Percentiles rank a stretch among this genome's conserved stretches.
phyloP scores from a whole-genome alignment of 2,888 invertebrate species.

The Falcaria lacertinaria region DNA sequence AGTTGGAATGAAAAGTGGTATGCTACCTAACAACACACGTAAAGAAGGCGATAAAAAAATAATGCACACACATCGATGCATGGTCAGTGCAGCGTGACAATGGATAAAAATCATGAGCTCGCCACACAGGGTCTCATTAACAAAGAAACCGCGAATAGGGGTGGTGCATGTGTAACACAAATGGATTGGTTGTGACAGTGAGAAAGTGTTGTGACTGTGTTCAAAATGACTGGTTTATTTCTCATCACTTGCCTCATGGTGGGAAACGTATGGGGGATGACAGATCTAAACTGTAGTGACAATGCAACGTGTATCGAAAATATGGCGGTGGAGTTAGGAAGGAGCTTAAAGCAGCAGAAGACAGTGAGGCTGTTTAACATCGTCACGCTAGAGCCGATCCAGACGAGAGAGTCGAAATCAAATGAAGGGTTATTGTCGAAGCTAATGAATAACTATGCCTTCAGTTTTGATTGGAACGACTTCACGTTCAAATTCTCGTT shows the following conservation, averaged over 20 bases:
- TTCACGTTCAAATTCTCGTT: slow-evolving; percentile 73
- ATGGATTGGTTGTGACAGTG: slow-evolving; percentile 71
- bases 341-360: slow-evolving; percentile 73
- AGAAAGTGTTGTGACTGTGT: slow-evolving; percentile 44
- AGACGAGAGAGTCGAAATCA: slow-evolving; percentile 55
- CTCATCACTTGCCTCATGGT: slow-evolving; percentile 54
- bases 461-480: slow-evolving; percentile 77
- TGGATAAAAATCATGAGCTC: slow-evolving; percentile 72
- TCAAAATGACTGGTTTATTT: slow-evolving; percentile 65
- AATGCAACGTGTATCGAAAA: slow-evolving; percentile 81
- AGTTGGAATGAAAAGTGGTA: slow-evolving; percentile 61
- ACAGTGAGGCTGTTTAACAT: slow-evolving; percentile 75
- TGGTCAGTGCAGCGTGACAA: slow-evolving; percentile 65
- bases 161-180: slow-evolving; percentile 71
- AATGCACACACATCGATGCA: slow-evolving; percentile 45
- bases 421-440: slow-evolving; percentile 56
- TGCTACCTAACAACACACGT: slow-evolving; percentile 37
- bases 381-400: slow-evolving; percentile 77
- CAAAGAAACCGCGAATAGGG: slow-evolving; percentile 60
- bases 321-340: slow-evolving; percentile 70
- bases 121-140: slow-evolving; percentile 62
- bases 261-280: slow-evolving; percentile 49
- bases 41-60: slow-evolving; percentile 49
- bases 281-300: slow-evolving; percentile 77
- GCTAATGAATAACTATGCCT: slow-evolving; percentile 71